phyloP scores from a whole-genome alignment of 1,140 invertebrate species.

The Popillia japonica region DNA sequence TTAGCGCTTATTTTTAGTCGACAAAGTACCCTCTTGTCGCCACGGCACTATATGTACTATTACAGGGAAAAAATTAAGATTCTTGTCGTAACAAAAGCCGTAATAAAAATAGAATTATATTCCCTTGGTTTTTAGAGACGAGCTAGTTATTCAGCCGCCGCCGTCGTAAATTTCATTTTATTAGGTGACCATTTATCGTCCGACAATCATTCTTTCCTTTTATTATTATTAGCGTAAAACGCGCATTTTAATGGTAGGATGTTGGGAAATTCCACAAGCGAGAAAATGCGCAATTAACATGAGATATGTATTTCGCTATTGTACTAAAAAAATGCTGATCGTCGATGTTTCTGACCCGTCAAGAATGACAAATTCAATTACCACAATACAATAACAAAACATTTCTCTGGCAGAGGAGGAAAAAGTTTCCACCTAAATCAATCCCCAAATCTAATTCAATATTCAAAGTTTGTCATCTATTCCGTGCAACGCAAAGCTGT shows the following conservation, averaged over 20 bases:
- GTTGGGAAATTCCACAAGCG: too few species aligned
- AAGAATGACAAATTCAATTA: too few species aligned
- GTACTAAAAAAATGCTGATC: too few species aligned
- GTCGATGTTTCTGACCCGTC: too few species aligned
- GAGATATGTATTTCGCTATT: too few species aligned
- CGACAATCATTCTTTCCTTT: neutral
- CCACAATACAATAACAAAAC: too few species aligned
- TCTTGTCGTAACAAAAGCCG: neutral
- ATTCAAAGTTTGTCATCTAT: too few species aligned
- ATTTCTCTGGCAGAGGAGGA: too few species aligned
- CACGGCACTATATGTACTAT: neutral
- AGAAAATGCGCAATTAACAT: too few species aligned
- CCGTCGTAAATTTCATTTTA: constrained; percentile 17
- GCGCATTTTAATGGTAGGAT: neutral
- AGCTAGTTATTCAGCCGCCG: neutral
- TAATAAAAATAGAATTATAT: constrained; percentile 31
- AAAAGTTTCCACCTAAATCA: too few species aligned
- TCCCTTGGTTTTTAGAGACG: neutral
- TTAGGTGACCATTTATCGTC: constrained; percentile 19
- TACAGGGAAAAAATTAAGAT: constrained; percentile 19
- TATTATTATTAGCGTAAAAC: neutral
- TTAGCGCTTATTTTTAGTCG: constrained; percentile 6
- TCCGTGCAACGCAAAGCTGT: too few species aligned
- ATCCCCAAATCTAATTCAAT: too few species aligned
- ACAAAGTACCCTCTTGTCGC: neutral